phyloP scores from a whole-genome alignment of 2,113 vertebrate genomes.

The Anarrhichthys ocellatus region DNA sequence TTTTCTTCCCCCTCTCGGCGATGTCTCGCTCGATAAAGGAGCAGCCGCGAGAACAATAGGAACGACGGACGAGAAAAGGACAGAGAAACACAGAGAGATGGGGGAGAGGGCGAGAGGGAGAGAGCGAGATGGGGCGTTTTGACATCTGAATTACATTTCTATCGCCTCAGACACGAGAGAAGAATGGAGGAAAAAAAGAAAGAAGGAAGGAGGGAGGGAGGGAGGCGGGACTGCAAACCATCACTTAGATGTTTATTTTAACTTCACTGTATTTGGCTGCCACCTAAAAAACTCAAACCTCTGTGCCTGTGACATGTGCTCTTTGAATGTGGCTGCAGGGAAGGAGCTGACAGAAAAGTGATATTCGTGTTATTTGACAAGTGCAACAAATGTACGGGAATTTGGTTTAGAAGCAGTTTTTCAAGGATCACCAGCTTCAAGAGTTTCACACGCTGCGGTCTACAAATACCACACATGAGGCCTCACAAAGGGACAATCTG shows the following conservation, averaged over 20 bases:
- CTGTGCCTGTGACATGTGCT: slow-evolving; percentile 71
- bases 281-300: slow-evolving; percentile 76
- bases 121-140: slow-evolving; percentile 81
- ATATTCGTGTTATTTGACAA: slow-evolving; percentile 65
- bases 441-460: slow-evolving; percentile 52
- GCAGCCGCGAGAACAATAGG: slow-evolving; percentile 84
- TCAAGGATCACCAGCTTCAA: slow-evolving; percentile 51
- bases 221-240: slow-evolving; percentile 80
- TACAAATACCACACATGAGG: slow-evolving; percentile 68
- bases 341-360: slow-evolving; percentile 56
- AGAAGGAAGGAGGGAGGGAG: slow-evolving; percentile 70
- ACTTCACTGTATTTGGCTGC: slow-evolving; percentile 82
- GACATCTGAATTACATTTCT: slow-evolving; percentile 89
- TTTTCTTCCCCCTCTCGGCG: slow-evolving; percentile 79
- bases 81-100: slow-evolving; percentile 77
- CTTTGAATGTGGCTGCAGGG: slow-evolving; percentile 56
- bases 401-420: slow-evolving; percentile 40
- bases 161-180: slow-evolving; percentile 77
- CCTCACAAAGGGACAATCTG: slow-evolving; percentile 53
- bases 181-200: slow-evolving; percentile 74
- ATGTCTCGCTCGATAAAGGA: slow-evolving; percentile 87
- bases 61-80: slow-evolving; percentile 83
- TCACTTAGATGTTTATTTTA: slow-evolving; percentile 87
- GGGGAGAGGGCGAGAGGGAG: slow-evolving; percentile 76
- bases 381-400: slow-evolving; percentile 52